These are phyloP conservation scores for Poeciliopsis infans DNA, from an alignment of 2,797 vertebrate genomes.

Conservation along the genomic window DNA sequence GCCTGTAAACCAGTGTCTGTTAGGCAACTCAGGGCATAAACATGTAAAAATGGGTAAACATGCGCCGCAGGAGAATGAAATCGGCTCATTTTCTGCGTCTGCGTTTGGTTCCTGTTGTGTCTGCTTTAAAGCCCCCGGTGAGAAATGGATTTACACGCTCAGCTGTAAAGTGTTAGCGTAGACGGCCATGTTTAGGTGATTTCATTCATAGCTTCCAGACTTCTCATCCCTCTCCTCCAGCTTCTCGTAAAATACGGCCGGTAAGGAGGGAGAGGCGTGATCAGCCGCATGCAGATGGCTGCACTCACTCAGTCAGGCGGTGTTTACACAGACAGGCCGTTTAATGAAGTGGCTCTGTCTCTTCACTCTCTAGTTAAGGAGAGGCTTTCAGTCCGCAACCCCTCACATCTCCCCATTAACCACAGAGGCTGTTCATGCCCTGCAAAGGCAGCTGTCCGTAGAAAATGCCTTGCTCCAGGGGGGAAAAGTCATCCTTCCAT, in stretches of 20 bases:
- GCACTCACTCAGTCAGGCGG: constrained; percentile 27
- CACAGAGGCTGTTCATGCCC: constrained; percentile 36
- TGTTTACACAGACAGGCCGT: constrained; percentile 52
- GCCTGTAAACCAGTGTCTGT: constrained; percentile 14
- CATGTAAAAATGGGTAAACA: constrained; percentile 24
- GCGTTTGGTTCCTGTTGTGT: constrained; percentile 15
- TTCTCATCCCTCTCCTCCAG: constrained; percentile 2
- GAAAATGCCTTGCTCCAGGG: constrained; percentile 66
- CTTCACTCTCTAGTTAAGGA: constrained; percentile 62
- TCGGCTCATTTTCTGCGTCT: constrained; percentile 7
- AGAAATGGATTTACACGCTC: constrained; percentile 40
- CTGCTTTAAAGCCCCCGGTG: constrained; percentile 27
- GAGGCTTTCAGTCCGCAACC: constrained; percentile 44
- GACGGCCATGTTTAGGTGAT: constrained; percentile 42
- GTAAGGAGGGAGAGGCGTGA: constrained; percentile 18
- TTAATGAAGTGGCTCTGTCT: constrained; percentile 69
- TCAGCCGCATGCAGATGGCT: constrained; percentile 49
- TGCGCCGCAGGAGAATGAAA: constrained; percentile 26
- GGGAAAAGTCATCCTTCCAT: constrained; percentile 30
- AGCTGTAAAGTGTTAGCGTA: constrained; percentile 47
- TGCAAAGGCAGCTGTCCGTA: constrained; percentile 45
- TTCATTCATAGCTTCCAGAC: constrained; percentile 54
- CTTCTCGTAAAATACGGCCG: constrained; percentile 44
- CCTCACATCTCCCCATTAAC: constrained; percentile 51
- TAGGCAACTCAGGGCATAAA: constrained; percentile 45